Conservation (phyloP, 2,888 invertebrate species). For the Nesidiocoris tenuis region DNA sequence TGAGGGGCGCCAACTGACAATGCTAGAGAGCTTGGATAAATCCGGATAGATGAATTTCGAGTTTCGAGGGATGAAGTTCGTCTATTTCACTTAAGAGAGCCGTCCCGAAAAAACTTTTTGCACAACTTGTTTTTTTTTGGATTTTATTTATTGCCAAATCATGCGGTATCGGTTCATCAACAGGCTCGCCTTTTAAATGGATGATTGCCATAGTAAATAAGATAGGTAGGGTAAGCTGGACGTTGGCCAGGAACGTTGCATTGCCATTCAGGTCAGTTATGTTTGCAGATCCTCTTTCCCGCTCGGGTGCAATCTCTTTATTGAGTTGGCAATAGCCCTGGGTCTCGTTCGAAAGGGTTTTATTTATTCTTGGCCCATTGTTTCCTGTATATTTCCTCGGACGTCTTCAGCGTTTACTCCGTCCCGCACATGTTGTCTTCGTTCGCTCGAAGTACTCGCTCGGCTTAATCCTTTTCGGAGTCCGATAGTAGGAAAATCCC, state of each 20-base stretch:
- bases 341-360: constrained; percentile 20
- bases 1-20: too few relatives aligned
- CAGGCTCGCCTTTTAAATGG: too few relatives aligned
- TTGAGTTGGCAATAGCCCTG: background rate
- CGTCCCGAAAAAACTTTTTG: too few relatives aligned
- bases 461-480: constrained; percentile 21
- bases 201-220: background rate
- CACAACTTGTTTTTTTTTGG: too few relatives aligned
- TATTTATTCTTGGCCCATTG: constrained; percentile 36
- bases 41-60: too few relatives aligned
- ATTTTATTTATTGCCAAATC: too few relatives aligned
- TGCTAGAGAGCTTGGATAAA: too few relatives aligned
- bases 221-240: background rate
- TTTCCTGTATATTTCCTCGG: constrained; percentile 7
- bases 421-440: background rate
- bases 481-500: too few relatives aligned
- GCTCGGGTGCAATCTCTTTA: background rate
- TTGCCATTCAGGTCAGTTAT: background rate
- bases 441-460: too few relatives aligned
- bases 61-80: too few relatives aligned
- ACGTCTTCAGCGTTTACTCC: background rate
- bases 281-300: background rate
- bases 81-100: too few relatives aligned
- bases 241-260: background rate
- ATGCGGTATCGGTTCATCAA: too few relatives aligned